These are phyloP conservation scores for Heliconius eleuchia DNA, from an alignment of 1,140 invertebrate species.

Conservation along the genomic window DNA sequence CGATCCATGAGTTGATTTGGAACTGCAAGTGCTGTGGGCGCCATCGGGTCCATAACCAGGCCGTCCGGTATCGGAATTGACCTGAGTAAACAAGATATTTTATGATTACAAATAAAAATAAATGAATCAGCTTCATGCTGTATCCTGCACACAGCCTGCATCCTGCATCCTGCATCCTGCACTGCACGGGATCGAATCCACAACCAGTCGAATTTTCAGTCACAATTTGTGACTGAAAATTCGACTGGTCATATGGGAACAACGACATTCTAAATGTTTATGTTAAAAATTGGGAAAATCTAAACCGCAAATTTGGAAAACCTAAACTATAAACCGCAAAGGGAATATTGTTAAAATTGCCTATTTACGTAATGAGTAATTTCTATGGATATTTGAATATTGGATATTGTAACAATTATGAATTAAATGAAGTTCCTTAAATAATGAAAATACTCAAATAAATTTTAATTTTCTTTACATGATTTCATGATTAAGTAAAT, in stretches of 20 bases:
- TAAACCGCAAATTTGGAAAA: background rate
- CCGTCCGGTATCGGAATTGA: conserved; percentile 72
- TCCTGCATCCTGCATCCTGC: too few relatives aligned
- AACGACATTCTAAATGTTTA: background rate
- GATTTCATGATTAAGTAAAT: too few relatives aligned
- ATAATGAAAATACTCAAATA: background rate
- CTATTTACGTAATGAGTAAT: too few relatives aligned
- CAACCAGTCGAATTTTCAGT: too few relatives aligned
- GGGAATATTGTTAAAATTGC: background rate
- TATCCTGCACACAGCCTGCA: background rate
- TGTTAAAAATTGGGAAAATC: background rate
- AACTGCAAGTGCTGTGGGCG: conserved; percentile 66
- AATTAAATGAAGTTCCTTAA: background rate
- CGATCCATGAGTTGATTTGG: conserved; percentile 71
- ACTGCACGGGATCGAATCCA: too few relatives aligned
- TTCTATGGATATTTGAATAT: too few relatives aligned
- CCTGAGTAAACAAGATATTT: conserved; percentile 44
- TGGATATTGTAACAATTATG: too few relatives aligned
- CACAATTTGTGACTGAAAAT: too few relatives aligned
- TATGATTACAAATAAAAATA: background rate
- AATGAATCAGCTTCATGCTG: background rate
- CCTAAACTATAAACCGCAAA: background rate
- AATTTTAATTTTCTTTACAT: background rate
- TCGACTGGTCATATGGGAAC: background rate
- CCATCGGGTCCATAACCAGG: conserved; percentile 70